Base-by-base conservation (phyloP, 1,140 invertebrate species). In the Drosophila nikananu region DNA sequence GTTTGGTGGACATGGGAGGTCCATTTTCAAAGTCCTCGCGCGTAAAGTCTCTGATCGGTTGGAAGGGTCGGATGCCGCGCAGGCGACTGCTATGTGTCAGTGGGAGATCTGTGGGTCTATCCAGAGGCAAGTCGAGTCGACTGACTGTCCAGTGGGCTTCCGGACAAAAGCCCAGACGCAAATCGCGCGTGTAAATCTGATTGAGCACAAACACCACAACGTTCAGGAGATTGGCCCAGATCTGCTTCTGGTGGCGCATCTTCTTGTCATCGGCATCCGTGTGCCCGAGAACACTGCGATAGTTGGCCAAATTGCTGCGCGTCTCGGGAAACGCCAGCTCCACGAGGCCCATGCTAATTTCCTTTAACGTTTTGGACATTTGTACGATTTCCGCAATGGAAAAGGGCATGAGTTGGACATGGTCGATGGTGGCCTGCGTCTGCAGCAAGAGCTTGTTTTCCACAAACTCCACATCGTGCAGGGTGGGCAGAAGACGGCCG, bases 301-400 rank as follows among this genome's bases (percentile, higher is more conserved):
- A 92, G 44, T 92, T 87, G 41, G 91, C 80, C 10, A 95, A 89
- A 12, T 93, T 94, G 1, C 95, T 95, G 75, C 96, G 94, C 0
- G 95, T 95, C 89, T 98, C 97, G 0, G 98, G 97, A 93, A 97
- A 98, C 0, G 97, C 97, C 25, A 98, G 93, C 83, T 99, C 97
- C 3, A 99, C 97, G 2, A 99, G 94, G 13, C 97, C 97, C 15
- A 98, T 94, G 79, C 97, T 97, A 1, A 98, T 96, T 76, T 97
- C 97, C 66, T 97, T 96, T 3, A 97, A 84, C 9, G 95, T 94
- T 39, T 95, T 94, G 35, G 95, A 96, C 49, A 97, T 93, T n/a
- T 94, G 94, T 5, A 95, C 94, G 17, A 97, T 91, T 73, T 92
- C 87, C 8, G 86, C 79, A 54, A 93, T 90, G 1, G 83, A 91